Evolutionary conservation across 2,113 vertebrate species (phyloP), one percentile per base, ranked within the genome.

Genomic region (Taxidea taxus): DNA sequence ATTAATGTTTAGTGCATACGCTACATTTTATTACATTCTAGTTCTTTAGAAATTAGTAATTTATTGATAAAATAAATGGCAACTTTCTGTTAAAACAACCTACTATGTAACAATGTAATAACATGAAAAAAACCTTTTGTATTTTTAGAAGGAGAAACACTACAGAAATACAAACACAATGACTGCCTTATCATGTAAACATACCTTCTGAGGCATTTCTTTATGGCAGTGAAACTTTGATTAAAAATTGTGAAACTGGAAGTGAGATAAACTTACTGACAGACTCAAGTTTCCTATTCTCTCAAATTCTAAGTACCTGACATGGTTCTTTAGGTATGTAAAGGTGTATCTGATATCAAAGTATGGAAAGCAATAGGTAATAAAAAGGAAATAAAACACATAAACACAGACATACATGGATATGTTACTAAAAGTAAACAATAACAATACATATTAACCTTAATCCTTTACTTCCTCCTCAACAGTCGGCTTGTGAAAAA

Each of bases 131-230:
- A 68, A n/a, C 0, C 14, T 68, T 47, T 13, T 74, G 31, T 54
- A 13, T 44, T 62, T 96, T 87, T 96, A 93, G 39, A 78, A 86
- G 39, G 39, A 92, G 18, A 96, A 92, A 96, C n/a, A 91, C 10
- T 80, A 44, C 81, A 80, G 31, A 96, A 91, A 91, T 86, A 81
- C 23, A 87, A 86, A 23, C 83, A 66, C 39, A 91, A 86, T 72
- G 60, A 74, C 13, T 60, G 56, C 42, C 88, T 3, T 87, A 58
- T 84, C 12, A 58, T 62, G 6, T 83, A 91, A 95, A 70, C 29
- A 77, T 72, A 84, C 81, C n/a, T 72, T 88, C 80, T 68, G 11
- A 92, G 27, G 12, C 42, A 91, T 62, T 92, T 95, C 68, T 89
- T 62, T 91, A 62, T 66, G n/a, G 51, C 13, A 54, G 34, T 83